Conservation (phyloP, 2,888 invertebrate genomes). For the Orthosia incerta region DNA sequence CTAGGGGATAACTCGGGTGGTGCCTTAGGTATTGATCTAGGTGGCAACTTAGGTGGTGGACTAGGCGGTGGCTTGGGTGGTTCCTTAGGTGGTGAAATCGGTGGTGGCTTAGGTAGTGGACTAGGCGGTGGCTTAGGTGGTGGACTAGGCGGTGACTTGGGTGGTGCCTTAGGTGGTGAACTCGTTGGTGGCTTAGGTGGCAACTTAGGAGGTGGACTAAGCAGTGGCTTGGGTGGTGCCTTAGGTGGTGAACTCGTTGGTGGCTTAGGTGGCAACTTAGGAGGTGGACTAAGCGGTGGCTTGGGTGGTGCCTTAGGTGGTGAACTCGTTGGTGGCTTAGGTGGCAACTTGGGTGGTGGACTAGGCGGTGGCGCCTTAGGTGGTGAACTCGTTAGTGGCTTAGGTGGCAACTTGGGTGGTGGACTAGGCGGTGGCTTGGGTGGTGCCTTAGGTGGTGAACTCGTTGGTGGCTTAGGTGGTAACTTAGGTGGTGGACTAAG, state of each 20-base stretch:
- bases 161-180: background rate
- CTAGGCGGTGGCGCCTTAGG: slow-evolving; percentile 3
- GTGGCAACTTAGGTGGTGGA: slow-evolving; percentile 25
- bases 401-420: slow-evolving; percentile 17
- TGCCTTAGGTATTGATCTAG: background rate
- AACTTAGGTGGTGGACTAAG: background rate
- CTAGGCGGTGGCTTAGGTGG: slow-evolving; percentile 19
- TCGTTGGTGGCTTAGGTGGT: background rate
- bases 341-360: slow-evolving; percentile 1
- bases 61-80: slow-evolving; percentile 30
- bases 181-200: slow-evolving; percentile 5
- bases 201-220: background rate
- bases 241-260: background rate
- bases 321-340: background rate
- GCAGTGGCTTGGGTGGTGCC: background rate
- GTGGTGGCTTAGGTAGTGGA: slow-evolving; percentile 2
- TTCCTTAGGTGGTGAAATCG: background rate
- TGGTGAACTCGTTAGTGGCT: background rate
- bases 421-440: slow-evolving; percentile 10
- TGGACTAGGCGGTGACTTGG: background rate
- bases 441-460: slow-evolving; percentile 7
- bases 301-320: slow-evolving; percentile 5
- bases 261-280: background rate
- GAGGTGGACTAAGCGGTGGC: slow-evolving; percentile 13
- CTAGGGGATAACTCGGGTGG: background rate